Evolutionary conservation across 2,888 invertebrate species (phyloP).

Genomic region (Meta bourneti): DNA sequence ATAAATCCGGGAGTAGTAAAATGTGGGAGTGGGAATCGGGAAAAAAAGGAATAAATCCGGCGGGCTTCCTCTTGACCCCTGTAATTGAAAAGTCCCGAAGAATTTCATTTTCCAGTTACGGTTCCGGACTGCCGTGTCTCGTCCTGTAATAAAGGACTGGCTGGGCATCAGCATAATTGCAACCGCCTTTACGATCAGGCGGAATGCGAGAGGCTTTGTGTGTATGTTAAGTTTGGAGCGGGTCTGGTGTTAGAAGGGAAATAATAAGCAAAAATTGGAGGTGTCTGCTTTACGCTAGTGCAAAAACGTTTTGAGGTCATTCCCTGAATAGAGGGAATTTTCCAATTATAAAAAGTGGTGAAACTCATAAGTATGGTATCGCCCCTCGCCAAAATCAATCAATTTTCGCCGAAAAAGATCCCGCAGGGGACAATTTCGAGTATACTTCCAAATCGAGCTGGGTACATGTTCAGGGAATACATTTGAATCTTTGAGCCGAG

Average conservation of each 20-base stretch:
- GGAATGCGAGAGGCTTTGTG: background rate
- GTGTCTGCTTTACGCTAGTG: no score
- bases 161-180: background rate
- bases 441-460: no score
- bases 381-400: no score
- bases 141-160: background rate
- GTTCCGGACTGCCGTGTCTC: background rate
- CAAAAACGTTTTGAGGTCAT: no score
- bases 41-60: background rate
- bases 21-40: background rate
- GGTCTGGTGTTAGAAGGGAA: background rate
- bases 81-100: slow-evolving; percentile 6
- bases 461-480: no score
- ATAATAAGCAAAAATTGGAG: no score
- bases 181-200: background rate
- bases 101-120: slow-evolving; percentile 13
- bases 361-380: no score
- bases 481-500: no score
- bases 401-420: no score
- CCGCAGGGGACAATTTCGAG: no score
- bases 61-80: background rate
- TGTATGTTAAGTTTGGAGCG: background rate
- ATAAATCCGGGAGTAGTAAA: background rate
- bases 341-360: no score
- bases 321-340: no score